Percentiles rank a stretch among this genome's conserved stretches.
These are phyloP conservation scores for Heliconius sara DNA, from an alignment of 2,888 invertebrate genomes.

Conservation along the genomic window DNA sequence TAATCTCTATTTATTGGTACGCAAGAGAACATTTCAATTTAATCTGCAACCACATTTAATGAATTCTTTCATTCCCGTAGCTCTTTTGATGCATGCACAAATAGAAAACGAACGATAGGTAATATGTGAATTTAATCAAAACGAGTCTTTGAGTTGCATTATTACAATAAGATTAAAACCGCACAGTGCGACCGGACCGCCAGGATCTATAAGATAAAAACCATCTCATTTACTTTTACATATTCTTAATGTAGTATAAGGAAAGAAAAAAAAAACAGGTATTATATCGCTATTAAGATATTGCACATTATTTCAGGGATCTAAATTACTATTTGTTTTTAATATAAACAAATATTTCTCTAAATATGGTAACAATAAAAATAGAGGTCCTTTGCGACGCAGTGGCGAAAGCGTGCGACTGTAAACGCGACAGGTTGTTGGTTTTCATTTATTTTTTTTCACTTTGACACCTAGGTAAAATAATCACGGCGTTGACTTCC, in stretches of 20 bases:
- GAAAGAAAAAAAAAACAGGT: not conserved
- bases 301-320: no score
- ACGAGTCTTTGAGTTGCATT: slow-evolving; percentile 8
- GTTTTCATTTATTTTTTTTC: no score
- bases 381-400: no score
- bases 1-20: not conserved
- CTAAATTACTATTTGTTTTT: no score
- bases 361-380: no score
- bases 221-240: not conserved
- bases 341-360: no score
- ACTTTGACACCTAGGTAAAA: no score
- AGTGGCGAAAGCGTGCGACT: no score
- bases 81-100: not conserved
- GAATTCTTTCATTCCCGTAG: not conserved
- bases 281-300: no score
- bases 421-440: no score
- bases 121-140: slow-evolving; percentile 9
- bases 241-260: not conserved
- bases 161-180: not conserved
- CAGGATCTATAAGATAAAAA: not conserved
- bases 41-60: not conserved
- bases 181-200: not conserved
- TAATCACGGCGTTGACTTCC: no score
- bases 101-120: slow-evolving; percentile 8
- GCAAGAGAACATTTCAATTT: not conserved